Percentiles rank a stretch among this genome's conserved stretches.
phyloP scores from a whole-genome alignment of 2,113 vertebrate species.

The Calyptommatus sinebrachiatus region DNA sequence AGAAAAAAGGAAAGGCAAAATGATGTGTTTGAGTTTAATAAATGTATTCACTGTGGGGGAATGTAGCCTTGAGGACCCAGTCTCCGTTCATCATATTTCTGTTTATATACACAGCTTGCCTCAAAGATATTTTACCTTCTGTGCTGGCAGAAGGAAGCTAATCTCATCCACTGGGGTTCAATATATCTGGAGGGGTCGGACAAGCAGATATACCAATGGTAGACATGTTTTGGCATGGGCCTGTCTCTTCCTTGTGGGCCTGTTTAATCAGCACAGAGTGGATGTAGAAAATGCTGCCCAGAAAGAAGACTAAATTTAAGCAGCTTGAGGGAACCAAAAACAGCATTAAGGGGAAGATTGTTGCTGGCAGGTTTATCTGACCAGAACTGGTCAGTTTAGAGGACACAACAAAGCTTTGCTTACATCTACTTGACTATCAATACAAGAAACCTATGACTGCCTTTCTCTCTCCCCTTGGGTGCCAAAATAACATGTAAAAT shows the following conservation, averaged over 20 bases:
- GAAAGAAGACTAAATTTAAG: slow-evolving; percentile 65
- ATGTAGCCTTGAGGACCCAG: slow-evolving; percentile 56
- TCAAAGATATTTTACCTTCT: slow-evolving; percentile 55
- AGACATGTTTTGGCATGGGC: slow-evolving; percentile 46
- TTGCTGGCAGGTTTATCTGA: not conserved
- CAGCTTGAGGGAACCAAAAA: slow-evolving; percentile 59
- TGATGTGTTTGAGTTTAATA: slow-evolving; percentile 57
- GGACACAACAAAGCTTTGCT: not conserved
- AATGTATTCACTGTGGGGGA: slow-evolving; percentile 44
- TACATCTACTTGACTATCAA: not conserved
- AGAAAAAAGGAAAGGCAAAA: not conserved
- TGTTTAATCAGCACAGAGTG: slow-evolving; percentile 61
- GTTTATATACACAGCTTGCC: slow-evolving; percentile 45
- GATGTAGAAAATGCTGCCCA: slow-evolving; percentile 38
- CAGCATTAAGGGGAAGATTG: not conserved
- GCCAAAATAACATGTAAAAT: not conserved
- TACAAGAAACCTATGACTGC: not conserved
- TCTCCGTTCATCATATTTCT: slow-evolving; percentile 53
- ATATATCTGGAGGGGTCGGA: slow-evolving; percentile 32
- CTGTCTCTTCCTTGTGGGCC: slow-evolving; percentile 50
- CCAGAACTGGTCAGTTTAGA: slow-evolving; percentile 20
- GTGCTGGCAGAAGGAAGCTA: slow-evolving; percentile 54
- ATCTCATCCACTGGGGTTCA: slow-evolving; percentile 38
- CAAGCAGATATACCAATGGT: slow-evolving; percentile 44
- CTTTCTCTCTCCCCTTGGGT: not conserved